These are phyloP conservation scores for Cydia amplana DNA, from an alignment of 1,140 invertebrate genomes.

Conservation along the genomic window DNA sequence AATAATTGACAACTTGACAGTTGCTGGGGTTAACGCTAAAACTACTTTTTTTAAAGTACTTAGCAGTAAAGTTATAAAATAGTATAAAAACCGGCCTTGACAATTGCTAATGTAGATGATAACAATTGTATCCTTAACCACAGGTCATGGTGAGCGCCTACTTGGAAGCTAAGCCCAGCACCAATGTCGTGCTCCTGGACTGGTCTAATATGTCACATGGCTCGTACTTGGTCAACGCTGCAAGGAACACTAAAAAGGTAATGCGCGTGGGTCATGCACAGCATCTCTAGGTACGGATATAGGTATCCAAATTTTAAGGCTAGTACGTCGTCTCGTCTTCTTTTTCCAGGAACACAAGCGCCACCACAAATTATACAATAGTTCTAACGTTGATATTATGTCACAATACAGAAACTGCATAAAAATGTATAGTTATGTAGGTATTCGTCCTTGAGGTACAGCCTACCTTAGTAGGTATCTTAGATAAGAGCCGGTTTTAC, in stretches of 20 bases:
- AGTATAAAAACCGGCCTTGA: not conserved
- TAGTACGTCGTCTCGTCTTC: too few relatives aligned
- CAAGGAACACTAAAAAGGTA: conserved; percentile 78
- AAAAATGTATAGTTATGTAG: not conserved
- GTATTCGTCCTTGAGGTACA: not conserved
- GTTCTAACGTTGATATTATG: too few relatives aligned
- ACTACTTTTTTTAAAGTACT: too few relatives aligned
- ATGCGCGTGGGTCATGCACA: not conserved
- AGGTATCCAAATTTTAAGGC: too few relatives aligned
- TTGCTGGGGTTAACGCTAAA: too few relatives aligned
- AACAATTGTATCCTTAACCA: conserved; percentile 34
- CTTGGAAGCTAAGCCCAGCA: conserved; percentile 65
- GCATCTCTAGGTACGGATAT: too few relatives aligned
- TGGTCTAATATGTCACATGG: conserved; percentile 81
- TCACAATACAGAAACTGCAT: not conserved
- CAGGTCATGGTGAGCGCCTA: conserved; percentile 75
- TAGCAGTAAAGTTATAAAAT: too few relatives aligned
- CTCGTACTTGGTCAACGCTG: conserved; percentile 80
- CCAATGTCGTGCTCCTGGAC: conserved; percentile 80
- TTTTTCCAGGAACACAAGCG: too few relatives aligned
- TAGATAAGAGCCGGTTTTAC: not conserved
- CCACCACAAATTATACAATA: too few relatives aligned
- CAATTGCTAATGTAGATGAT: not conserved
- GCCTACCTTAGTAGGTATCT: too few relatives aligned
- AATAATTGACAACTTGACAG: too few relatives aligned